Conservation (phyloP, 2,888 invertebrate species). For the Chalcis sispes region DNA sequence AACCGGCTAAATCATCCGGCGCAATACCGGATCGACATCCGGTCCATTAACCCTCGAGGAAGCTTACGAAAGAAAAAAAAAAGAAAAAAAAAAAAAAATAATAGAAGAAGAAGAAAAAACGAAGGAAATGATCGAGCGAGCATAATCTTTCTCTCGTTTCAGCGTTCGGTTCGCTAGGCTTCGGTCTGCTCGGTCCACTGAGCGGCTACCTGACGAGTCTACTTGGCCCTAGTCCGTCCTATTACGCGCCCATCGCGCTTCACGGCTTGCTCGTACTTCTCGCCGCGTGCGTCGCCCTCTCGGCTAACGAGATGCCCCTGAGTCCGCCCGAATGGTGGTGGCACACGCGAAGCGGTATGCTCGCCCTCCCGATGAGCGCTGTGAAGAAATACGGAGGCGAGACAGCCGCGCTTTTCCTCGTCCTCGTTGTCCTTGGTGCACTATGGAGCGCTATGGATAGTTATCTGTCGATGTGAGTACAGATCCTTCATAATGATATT, state of each 20-base stretch:
- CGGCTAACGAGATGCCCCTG: constrained; percentile 82
- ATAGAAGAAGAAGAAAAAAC: neutral
- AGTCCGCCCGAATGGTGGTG: constrained; percentile 93
- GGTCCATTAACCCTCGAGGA: no score
- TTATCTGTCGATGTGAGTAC: constrained; percentile 83
- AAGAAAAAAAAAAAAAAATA: no score
- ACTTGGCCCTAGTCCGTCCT: constrained; percentile 67
- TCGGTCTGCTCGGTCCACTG: constrained; percentile 83
- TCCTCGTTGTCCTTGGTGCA: constrained; percentile 84
- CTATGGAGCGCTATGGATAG: constrained; percentile 90
- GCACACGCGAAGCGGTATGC: constrained; percentile 87
- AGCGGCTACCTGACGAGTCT: constrained; percentile 71
- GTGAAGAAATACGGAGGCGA: constrained; percentile 86
- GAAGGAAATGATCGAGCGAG: neutral
- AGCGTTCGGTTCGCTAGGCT: constrained; percentile 85
- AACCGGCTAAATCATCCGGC: no score
- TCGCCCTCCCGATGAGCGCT: constrained; percentile 88
- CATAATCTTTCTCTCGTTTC: neutral
- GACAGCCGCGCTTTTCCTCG: constrained; percentile 83
- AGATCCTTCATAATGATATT: no score
- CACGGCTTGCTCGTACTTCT: constrained; percentile 80
- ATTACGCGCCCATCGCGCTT: constrained; percentile 78
- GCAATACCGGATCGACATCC: no score
- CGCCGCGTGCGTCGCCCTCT: constrained; percentile 66
- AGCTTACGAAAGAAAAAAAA: no score